These are phyloP conservation scores for Sialis fuliginosa DNA, from an alignment of 2,888 invertebrate genomes.

Conservation along the genomic window DNA sequence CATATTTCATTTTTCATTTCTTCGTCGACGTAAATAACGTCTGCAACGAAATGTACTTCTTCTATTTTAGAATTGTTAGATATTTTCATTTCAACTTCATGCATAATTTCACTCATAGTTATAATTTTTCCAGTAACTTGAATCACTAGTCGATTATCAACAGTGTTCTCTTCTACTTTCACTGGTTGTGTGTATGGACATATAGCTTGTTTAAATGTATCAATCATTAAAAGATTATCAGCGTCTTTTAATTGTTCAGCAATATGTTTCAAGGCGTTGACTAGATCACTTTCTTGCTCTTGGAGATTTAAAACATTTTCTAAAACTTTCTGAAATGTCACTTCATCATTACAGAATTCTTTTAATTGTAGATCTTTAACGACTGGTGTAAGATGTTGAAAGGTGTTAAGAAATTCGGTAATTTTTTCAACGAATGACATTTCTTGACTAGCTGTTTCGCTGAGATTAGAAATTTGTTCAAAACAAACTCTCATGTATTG, in stretches of 20 bases:
- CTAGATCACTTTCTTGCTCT: too few species aligned
- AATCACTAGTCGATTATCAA: conserved; percentile 10
- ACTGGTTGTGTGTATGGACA: not conserved
- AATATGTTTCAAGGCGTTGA: too few species aligned
- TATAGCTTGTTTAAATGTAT: not conserved
- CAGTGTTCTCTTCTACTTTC: not conserved
- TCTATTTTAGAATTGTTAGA: conserved; percentile 8
- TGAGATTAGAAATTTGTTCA: too few species aligned
- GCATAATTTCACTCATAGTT: conserved; percentile 11
- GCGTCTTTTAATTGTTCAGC: not conserved
- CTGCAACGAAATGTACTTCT: conserved; percentile 12
- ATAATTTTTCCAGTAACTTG: conserved; percentile 11
- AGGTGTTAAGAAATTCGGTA: too few species aligned
- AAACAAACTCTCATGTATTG: too few species aligned
- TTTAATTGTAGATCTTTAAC: too few species aligned
- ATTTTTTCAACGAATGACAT: too few species aligned
- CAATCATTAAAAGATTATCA: not conserved
- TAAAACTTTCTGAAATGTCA: too few species aligned
- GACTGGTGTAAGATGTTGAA: too few species aligned
- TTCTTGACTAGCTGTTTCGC: too few species aligned
- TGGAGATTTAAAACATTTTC: too few species aligned
- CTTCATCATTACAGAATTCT: too few species aligned
- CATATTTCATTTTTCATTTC: conserved; percentile 9
- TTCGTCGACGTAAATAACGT: conserved; percentile 10
- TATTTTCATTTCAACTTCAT: conserved; percentile 2